Evolutionary conservation across 2,888 invertebrate species (phyloP).

Genomic region (Sepioteuthis lessoniana): DNA sequence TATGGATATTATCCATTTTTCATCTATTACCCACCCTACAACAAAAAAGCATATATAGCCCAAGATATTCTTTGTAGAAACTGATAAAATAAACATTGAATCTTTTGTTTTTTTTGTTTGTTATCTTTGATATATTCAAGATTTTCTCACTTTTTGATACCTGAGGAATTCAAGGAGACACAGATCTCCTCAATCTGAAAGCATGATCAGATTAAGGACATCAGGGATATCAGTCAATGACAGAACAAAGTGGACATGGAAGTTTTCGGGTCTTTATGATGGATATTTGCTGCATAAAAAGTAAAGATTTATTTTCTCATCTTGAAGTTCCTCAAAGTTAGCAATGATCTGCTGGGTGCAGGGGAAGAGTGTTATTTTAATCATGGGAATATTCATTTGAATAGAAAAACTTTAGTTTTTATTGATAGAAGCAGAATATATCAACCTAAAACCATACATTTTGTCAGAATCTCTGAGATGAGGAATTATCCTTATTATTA

Average conservation of each 20-base stretch:
- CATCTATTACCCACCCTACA: neutral
- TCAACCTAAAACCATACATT: too few relatives aligned
- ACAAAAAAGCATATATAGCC: neutral
- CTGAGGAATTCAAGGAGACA: neutral
- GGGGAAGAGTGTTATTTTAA: neutral
- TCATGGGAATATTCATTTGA: too few relatives aligned
- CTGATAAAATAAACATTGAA: neutral
- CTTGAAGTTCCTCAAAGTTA: neutral
- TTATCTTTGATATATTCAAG: neutral
- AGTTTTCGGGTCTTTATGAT: neutral
- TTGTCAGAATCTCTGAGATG: too few relatives aligned
- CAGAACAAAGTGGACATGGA: neutral
- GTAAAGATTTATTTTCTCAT: neutral
- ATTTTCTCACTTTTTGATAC: neutral
- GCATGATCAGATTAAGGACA: neutral
- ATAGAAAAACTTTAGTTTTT: too few relatives aligned
- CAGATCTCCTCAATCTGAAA: neutral
- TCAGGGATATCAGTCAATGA: conserved; percentile 21
- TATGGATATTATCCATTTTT: neutral
- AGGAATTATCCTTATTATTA: too few relatives aligned
- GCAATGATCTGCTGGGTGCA: neutral
- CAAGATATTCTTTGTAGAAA: neutral
- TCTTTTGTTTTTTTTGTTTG: neutral
- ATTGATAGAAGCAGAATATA: too few relatives aligned
- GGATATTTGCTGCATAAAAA: neutral